Evolutionary conservation across 64 coral and sea anemone species (phyloP), one percentile per base, ranked within the genome.

Genomic region (Pocillopora damicornis): DNA sequence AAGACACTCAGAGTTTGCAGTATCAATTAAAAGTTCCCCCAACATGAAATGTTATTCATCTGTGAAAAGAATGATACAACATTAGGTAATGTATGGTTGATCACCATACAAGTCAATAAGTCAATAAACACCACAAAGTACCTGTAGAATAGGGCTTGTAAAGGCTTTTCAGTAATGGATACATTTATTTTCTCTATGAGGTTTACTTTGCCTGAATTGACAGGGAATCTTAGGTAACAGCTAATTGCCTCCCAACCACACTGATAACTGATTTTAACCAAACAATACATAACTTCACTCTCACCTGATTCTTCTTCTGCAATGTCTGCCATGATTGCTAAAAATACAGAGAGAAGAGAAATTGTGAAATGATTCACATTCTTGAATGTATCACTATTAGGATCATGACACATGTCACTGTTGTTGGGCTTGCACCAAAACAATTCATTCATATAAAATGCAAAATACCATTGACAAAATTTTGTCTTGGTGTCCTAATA

Each of bases 301-400:
- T 67, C 30, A 83, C 80, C 65, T 20, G 80, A 61, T 45, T 61
- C 35, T 83, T 61, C 80, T 68, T 63, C 26, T n/a, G 65, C 80
- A 61, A 83, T 67, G 34, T 17, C 61, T 16, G 62, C 62, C 35
- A 83, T 20, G 13, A 36, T 63, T 51, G 80, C 80, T 83, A 63
- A 18, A 9, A 15, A 36, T 5, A 45, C 18, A 36, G n/a, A 64
- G 61, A 67, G 68, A 38, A 11, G 22, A 71, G 4, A 9, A 81
- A 2, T 12, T n/a, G 2, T 17, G 7, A 35, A 81, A 6, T 18
- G 17, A 61, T 60, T 26, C 25, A 30, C 26, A 81, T 12, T n/a
- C 13, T 3, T 56, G 25, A 10, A 71, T 71, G 16, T 11, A 30
- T 20, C 25, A 6, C 30, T 26, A 67, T 11, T n/a, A 11, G 5